Percentiles rank a stretch among this genome's conserved stretches.
These are phyloP conservation scores for Acinonyx jubatus DNA, from an alignment of 2,113 vertebrate genomes.

Conservation along the genomic window DNA sequence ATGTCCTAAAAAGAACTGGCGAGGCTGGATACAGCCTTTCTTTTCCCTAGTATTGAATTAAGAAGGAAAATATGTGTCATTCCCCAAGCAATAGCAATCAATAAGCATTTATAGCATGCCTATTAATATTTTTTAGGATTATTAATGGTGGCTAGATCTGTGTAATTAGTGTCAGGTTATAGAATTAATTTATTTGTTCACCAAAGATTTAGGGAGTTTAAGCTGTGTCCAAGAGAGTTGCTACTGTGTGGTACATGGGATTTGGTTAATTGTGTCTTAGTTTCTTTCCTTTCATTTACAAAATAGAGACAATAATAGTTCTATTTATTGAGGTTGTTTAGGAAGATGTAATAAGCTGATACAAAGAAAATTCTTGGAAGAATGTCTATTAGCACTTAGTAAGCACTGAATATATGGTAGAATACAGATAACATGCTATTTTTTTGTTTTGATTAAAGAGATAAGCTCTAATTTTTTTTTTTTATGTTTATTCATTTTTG, in stretches of 20 bases:
- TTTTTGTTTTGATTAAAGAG: background rate
- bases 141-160: background rate
- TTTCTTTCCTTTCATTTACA: background rate
- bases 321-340: background rate
- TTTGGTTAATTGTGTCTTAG: background rate
- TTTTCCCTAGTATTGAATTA: background rate
- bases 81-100: background rate
- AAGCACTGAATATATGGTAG: background rate
- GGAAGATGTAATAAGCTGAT: background rate
- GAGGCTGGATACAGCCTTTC: background rate
- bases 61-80: background rate
- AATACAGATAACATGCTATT: background rate
- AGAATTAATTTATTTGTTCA: background rate
- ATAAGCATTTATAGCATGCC: background rate
- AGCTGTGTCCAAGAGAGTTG: background rate
- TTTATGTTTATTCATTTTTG: no score
- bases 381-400: background rate
- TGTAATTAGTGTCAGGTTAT: background rate
- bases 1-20: background rate
- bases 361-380: background rate
- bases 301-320: background rate
- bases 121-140: background rate
- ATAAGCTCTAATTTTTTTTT: background rate
- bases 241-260: background rate
- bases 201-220: constrained; percentile 12